Base-by-base conservation (phyloP, 2,888 invertebrate genomes). In the Yponomeuta malinellus region DNA sequence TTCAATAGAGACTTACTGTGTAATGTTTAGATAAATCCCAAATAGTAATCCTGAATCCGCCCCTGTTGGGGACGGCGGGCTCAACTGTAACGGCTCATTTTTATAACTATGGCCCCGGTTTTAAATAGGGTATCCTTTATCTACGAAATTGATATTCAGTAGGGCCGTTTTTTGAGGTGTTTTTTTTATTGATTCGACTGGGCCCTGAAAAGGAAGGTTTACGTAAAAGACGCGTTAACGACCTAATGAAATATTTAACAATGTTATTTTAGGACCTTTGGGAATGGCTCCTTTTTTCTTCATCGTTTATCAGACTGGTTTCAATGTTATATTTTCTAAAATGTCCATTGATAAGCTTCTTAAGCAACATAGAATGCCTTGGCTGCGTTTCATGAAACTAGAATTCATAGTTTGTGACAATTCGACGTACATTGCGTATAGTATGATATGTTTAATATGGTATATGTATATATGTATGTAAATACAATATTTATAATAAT, bases 61-160 rank as follows among this genome's bases (percentile, higher is more conserved):
- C 43, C 43, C 43, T 43, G 43, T 43, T 8, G 43, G 2, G 43
- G 8, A 43, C 6, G 9, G 43, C 0, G 6, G 43, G 43, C 31
- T 29, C 6, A 65, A 31, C 33, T 33, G 9, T 15, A 31, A 29
- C 33, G 29, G 82, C 79, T 81, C 79, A 81, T 80, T 84, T 86
- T 86, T 85, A 84, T 78, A 78, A 79, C 83, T 79, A 77, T 76
- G 78, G 77, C 78, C 81, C 76, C 63, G 15, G 43, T 15, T 43
- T 48, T 68, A 43, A 68, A 70, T 70, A 29, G 52, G 5, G 52
- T 77, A 75, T 74, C 75, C 83, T 84, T 85, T 84, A 85, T 84
- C 81, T 79, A 15, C 15, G 15, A 59, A 59, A 59, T 59, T 59
- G 52, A 59, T 59, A 59, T 59, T 59, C 52, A 59, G 10, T 52